These are phyloP conservation scores for Brachyhypopomus gauderio DNA, from an alignment of 2,113 vertebrate species.

Conservation along the genomic window DNA sequence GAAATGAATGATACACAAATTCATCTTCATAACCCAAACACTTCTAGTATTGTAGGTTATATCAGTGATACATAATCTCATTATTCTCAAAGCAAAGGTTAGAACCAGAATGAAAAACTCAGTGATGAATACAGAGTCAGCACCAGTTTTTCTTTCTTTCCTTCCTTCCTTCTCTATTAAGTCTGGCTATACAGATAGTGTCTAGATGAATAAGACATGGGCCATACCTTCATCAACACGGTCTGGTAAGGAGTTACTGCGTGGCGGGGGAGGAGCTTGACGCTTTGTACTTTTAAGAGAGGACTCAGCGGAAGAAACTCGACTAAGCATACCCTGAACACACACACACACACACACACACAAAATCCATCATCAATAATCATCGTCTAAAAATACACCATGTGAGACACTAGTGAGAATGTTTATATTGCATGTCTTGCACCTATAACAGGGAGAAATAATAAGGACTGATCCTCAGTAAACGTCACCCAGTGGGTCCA, in stretches of 20 bases:
- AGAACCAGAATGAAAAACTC: no score
- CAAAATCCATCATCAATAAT: no score
- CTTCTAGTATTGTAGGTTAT: no score
- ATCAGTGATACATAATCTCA: no score
- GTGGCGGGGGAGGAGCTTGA: slow-evolving; percentile 86
- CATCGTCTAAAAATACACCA: no score
- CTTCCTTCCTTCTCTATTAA: background rate
- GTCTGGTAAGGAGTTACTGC: slow-evolving; percentile 46
- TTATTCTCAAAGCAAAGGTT: no score
- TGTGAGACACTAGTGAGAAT: background rate
- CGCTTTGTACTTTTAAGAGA: slow-evolving; percentile 85
- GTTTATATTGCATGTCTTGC: background rate
- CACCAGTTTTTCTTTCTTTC: no score
- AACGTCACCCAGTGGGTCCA: no score
- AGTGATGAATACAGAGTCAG: no score
- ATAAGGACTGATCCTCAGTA: no score
- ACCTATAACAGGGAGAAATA: no score
- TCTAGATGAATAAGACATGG: background rate
- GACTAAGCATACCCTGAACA: slow-evolving; percentile 63
- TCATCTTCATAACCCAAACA: background rate
- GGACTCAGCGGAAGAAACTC: slow-evolving; percentile 61
- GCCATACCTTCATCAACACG: slow-evolving; percentile 63
- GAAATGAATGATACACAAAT: background rate
- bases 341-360: slow-evolving; percentile 29
- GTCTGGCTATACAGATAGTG: background rate